Evolutionary conservation across 1,140 invertebrate genomes (phyloP).

Genomic region (Drosophila ohnishii): DNA sequence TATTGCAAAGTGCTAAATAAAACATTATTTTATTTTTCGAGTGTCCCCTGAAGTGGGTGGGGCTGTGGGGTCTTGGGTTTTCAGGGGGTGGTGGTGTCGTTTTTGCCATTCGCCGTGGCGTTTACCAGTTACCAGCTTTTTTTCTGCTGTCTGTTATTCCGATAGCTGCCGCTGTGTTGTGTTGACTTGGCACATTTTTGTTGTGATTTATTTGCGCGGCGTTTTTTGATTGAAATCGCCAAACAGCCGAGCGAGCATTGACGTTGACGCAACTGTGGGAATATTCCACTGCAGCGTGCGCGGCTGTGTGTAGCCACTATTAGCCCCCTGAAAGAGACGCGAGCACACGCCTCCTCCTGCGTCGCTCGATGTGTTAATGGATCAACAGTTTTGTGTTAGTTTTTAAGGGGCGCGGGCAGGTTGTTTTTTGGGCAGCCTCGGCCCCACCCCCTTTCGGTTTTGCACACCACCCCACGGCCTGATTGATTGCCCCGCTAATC

Average conservation of each 20-base stretch:
- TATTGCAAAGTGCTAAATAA: neutral
- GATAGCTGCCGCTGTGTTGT: conserved; percentile 47
- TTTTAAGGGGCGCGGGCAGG: conserved; percentile 32
- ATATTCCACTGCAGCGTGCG: conserved; percentile 72
- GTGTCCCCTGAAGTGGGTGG: conserved; percentile 4
- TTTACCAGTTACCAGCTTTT: conserved; percentile 56
- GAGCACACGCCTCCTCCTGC: conserved; percentile 49
- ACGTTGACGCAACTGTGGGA: conserved; percentile 75
- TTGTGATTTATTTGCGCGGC: conserved; percentile 69
- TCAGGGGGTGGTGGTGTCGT: neutral
- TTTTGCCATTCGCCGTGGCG: conserved; percentile 57
- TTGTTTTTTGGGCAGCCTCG: conserved; percentile 56
- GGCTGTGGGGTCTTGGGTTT: conserved; percentile 6
- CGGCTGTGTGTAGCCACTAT: conserved; percentile 48
- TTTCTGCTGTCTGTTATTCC: conserved; percentile 24
- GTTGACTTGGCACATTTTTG: conserved; percentile 76
- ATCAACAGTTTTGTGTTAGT: conserved; percentile 69
- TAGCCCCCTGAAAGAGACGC: neutral
- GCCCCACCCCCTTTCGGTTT: conserved; percentile 31
- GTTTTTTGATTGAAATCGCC: conserved; percentile 68
- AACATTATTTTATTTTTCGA: neutral
- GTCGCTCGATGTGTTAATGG: conserved; percentile 69
- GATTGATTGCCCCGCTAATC: conserved; percentile 67
- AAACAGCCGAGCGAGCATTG: conserved; percentile 27
- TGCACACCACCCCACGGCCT: conserved; percentile 13